Evolutionary conservation across 2,113 vertebrate species (phyloP).

Genomic region (Oophaga pumilio): DNA sequence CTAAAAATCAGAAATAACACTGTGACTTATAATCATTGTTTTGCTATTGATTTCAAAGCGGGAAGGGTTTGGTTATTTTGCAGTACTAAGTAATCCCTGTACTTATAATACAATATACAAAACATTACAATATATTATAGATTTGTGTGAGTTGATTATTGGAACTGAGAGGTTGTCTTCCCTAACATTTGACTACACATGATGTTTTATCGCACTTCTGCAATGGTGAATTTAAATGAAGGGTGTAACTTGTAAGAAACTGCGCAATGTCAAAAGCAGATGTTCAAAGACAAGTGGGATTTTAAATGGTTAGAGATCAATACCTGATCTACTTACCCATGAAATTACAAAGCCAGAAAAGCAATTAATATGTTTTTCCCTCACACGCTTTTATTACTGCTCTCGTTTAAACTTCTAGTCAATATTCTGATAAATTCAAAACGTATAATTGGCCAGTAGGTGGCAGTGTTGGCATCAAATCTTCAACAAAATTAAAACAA

Average conservation of each 20-base stretch:
- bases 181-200: not conserved
- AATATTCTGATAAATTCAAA: constrained; percentile 11
- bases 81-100: too few relatives aligned
- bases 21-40: not conserved
- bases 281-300: constrained; percentile 36
- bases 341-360: constrained; percentile 49
- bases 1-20: not conserved
- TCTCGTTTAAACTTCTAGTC: constrained; percentile 4
- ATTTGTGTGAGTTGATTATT: not conserved
- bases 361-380: constrained; percentile 38
- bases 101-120: not conserved
- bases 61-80: not conserved
- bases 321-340: constrained; percentile 46
- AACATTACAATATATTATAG: not conserved
- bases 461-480: constrained; percentile 34
- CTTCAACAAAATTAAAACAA: not conserved
- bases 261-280: constrained; percentile 30
- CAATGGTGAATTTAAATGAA: constrained; percentile 21
- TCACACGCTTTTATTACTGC: not conserved
- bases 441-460: not conserved
- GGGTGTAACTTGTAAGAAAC: constrained; percentile 26
- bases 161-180: not conserved
- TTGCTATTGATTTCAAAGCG: not conserved
- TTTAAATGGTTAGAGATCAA: constrained; percentile 41
- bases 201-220: constrained; percentile 10